phyloP scores from a whole-genome alignment of 1,140 invertebrate genomes.

The Oryzaephilus surinamensis region DNA sequence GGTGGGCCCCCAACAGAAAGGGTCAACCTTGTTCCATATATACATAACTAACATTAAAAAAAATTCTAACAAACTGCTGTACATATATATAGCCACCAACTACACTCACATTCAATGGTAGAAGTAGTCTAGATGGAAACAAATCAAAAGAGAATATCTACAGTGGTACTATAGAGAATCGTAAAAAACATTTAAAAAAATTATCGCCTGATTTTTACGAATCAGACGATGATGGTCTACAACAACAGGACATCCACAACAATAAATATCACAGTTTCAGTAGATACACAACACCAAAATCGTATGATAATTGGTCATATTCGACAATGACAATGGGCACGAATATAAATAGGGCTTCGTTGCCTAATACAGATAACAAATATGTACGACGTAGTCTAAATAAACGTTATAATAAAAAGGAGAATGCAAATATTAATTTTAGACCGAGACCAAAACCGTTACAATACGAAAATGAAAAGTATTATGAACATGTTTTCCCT shows the following conservation, averaged over 20 bases:
- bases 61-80: conserved; percentile 33
- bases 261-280: conserved; percentile 27
- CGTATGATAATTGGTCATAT: conserved; percentile 25
- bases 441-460: conserved; percentile 27
- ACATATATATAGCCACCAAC: conserved; percentile 32
- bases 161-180: conserved; percentile 19
- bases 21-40: too few relatives aligned
- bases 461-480: conserved; percentile 30
- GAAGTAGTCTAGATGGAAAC: conserved; percentile 31
- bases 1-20: too few relatives aligned
- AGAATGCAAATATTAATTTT: too few relatives aligned
- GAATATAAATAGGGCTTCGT: conserved; percentile 14
- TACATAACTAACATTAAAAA: too few relatives aligned
- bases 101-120: conserved; percentile 35
- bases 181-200: too few relatives aligned
- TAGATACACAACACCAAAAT: conserved; percentile 15
- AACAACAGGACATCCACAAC: too few relatives aligned
- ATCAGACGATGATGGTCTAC: conserved; percentile 19
- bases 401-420: conserved; percentile 16
- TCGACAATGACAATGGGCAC: conserved; percentile 14
- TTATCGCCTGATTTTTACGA: conserved; percentile 21
- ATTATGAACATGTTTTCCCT: conserved; percentile 34
- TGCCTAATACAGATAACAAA: conserved; percentile 21
- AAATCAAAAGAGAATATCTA: conserved; percentile 26
- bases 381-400: conserved; percentile 16